phyloP scores from a whole-genome alignment of 2,888 invertebrate genomes.

The Cremastinae sp. region DNA sequence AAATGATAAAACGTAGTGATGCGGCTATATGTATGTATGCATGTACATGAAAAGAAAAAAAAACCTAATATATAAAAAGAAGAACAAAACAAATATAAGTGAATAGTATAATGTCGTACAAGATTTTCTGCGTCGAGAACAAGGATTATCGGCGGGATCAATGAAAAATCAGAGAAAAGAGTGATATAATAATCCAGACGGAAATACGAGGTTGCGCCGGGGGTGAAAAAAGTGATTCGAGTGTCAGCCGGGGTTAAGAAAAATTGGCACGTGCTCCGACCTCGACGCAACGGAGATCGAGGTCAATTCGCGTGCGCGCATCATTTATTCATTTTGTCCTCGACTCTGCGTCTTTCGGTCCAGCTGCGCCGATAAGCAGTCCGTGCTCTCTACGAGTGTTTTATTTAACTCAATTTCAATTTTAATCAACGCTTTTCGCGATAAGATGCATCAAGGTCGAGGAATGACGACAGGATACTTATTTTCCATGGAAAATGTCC shows the following conservation, averaged over 20 bases:
- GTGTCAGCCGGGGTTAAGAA: slow-evolving; percentile 51
- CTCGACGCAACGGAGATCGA: slow-evolving; percentile 53
- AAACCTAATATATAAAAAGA: no score
- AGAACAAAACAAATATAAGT: not conserved
- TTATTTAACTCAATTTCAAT: not conserved
- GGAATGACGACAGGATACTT: not conserved
- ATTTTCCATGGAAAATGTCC: not conserved
- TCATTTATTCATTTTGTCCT: not conserved
- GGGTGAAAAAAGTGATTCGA: slow-evolving; percentile 45
- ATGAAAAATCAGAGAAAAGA: not conserved
- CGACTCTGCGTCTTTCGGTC: not conserved
- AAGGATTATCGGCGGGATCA: not conserved
- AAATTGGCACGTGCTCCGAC: slow-evolving; percentile 59
- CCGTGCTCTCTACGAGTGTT: slow-evolving; percentile 3
- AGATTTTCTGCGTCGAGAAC: no score
- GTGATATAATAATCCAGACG: slow-evolving; percentile 5
- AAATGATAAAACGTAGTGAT: no score
- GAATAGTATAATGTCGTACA: no score
- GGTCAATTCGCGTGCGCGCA: slow-evolving; percentile 40
- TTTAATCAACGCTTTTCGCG: not conserved
- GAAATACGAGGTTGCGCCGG: slow-evolving; percentile 40
- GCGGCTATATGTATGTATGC: no score
- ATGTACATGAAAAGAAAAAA: not conserved
- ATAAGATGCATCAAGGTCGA: not conserved
- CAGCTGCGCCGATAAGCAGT: slow-evolving; percentile 27